phyloP scores from a whole-genome alignment of 2,113 vertebrate species.

The Colius striatus region DNA sequence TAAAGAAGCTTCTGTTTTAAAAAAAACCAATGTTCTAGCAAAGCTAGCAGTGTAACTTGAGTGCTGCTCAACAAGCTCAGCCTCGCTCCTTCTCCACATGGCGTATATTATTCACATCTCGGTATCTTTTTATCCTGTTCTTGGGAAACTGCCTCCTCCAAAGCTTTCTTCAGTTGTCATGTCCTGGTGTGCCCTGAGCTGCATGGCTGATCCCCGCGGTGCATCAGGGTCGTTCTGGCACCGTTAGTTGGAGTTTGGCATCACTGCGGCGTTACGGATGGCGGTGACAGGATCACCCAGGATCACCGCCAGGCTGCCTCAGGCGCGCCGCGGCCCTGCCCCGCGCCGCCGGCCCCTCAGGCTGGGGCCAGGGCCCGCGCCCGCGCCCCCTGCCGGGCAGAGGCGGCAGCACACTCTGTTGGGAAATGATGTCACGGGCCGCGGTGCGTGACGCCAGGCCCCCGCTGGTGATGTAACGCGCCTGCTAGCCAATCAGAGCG shows the following conservation, averaged over 20 bases:
- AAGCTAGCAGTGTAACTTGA: fast-evolving
- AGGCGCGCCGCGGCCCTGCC: no score
- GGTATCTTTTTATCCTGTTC: no score
- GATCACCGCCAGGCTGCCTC: no score
- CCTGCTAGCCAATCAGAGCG: not conserved
- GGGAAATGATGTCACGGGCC: conserved; percentile 40
- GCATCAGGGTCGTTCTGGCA: fast-evolving
- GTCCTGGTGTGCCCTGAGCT: not conserved
- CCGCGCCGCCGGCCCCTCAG: no score
- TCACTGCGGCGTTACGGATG: no score
- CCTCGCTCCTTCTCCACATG: fast-evolving
- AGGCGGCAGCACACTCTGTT: not conserved
- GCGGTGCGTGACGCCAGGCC: not conserved
- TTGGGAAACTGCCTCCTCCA: not conserved
- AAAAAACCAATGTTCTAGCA: not conserved
- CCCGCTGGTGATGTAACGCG: not conserved
- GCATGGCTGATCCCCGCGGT: fast-evolving
- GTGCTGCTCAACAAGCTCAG: not conserved
- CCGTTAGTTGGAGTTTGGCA: not conserved
- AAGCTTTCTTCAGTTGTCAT: fast-evolving
- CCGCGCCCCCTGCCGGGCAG: conserved; percentile 4
- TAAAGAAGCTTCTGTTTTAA: not conserved
- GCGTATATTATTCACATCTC: fast-evolving
- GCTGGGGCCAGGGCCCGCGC: no score
- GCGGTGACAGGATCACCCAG: no score